These are phyloP conservation scores for Beroe forskalii DNA, from an alignment of 37 sponge, comb jelly and placozoan genomes.

Conservation along the genomic window DNA sequence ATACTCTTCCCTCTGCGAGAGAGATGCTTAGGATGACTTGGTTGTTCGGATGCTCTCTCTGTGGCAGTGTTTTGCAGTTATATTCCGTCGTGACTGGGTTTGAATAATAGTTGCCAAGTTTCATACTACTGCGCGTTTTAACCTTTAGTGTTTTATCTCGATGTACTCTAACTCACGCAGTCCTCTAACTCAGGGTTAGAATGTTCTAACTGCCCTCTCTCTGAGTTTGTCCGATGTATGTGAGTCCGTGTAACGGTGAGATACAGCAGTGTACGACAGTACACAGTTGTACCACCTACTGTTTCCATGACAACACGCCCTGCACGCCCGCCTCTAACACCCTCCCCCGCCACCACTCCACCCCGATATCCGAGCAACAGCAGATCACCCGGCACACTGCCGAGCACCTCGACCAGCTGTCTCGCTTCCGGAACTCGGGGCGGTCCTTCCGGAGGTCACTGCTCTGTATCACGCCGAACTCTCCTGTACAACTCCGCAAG, in stretches of 20 bases:
- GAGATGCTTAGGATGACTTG: no score
- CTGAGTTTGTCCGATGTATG: no score
- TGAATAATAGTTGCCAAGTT: no score
- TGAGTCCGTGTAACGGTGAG: background rate
- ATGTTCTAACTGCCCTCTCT: background rate
- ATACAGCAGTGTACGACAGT: conserved; percentile 23
- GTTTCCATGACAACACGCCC: background rate
- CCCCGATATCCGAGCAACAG: no score
- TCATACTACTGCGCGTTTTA: no score
- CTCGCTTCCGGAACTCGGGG: background rate
- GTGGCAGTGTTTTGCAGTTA: no score
- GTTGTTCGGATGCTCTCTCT: no score
- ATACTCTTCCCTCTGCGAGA: no score
- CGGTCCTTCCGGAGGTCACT: background rate
- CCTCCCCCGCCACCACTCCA: background rate
- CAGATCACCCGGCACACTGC: background rate
- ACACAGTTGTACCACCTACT: conserved; percentile 32
- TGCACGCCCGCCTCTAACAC: background rate
- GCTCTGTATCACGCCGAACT: background rate
- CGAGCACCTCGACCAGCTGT: background rate
- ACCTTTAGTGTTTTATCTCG: no score
- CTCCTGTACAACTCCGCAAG: background rate
- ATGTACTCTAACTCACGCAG: no score
- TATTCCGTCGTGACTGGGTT: no score
- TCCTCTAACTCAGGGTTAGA: no score